A percentile compares a stretch with the other conserved stretches of the same genome.
phyloP scores from a whole-genome alignment of 1,140 invertebrate species.

The Coptotermes formosanus region DNA sequence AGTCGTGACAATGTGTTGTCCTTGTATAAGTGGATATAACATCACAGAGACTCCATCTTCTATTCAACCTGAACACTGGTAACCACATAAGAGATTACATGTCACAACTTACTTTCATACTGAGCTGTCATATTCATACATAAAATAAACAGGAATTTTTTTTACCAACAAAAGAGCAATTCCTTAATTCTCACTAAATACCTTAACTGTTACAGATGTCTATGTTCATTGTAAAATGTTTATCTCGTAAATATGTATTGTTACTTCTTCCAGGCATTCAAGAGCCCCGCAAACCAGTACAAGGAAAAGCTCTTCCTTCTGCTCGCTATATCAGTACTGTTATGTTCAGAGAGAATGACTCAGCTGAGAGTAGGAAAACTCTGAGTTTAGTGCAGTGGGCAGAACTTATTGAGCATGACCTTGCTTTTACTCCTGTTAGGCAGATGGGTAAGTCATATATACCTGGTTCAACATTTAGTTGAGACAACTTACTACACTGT shows the following conservation, averaged over 20 bases:
- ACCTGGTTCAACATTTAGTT: not conserved
- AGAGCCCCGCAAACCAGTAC: constrained; percentile 50
- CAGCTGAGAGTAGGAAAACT: not conserved
- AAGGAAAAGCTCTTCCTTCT: constrained; percentile 52
- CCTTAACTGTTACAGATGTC: not conserved
- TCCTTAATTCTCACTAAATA: no score
- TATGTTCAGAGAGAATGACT: constrained; percentile 35
- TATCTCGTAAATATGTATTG: not conserved
- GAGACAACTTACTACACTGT: no score
- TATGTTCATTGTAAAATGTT: not conserved
- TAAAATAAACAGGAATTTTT: no score
- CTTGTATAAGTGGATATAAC: no score
- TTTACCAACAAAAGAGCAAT: no score
- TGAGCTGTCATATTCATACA: no score
- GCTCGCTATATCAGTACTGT: constrained; percentile 52
- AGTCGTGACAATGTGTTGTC: no score
- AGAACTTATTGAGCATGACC: constrained; percentile 52
- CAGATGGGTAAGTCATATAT: constrained; percentile 38
- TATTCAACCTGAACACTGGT: no score
- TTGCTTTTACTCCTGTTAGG: constrained; percentile 49
- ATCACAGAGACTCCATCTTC: no score
- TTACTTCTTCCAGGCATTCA: constrained; percentile 41
- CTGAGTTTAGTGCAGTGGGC: constrained; percentile 37
- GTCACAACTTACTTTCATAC: no score
- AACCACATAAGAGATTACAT: no score